phyloP scores from a whole-genome alignment of 1,140 invertebrate genomes.

The Lordiphosa mommai region DNA sequence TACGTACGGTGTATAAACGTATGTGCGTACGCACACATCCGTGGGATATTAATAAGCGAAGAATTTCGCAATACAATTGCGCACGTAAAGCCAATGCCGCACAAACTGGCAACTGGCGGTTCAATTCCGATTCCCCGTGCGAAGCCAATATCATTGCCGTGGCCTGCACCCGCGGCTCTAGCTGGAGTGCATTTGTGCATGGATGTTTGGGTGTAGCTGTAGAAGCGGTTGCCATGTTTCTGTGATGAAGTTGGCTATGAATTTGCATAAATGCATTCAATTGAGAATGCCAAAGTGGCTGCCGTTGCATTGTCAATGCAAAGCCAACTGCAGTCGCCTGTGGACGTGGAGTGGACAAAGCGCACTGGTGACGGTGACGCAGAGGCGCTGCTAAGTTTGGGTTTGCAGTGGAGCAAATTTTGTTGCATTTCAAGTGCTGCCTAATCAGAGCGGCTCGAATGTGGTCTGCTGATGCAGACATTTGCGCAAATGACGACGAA shows the following conservation, averaged over 20 bases:
- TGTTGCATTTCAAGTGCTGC: constrained; percentile 32
- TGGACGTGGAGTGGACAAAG: constrained; percentile 21
- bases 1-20: neutral
- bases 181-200: neutral
- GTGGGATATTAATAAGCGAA: constrained; percentile 17
- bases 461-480: constrained; percentile 30
- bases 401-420: neutral
- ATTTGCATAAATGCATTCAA: constrained; percentile 54
- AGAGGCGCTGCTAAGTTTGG: neutral
- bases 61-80: constrained; percentile 3
- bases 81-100: constrained; percentile 12
- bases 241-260: constrained; percentile 44
- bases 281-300: constrained; percentile 48
- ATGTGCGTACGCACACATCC: constrained; percentile 1
- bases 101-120: too few relatives aligned
- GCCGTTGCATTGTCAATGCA: constrained; percentile 17
- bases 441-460: constrained; percentile 27
- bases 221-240: constrained; percentile 12
- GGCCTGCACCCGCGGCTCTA: constrained; percentile 10
- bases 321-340: constrained; percentile 12
- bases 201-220: neutral
- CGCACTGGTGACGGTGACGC: constrained; percentile 12
- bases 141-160: constrained; percentile 9
- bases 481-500: constrained; percentile 39
- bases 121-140: too few relatives aligned